Percentiles rank a stretch among this genome's conserved stretches.
Evolutionary conservation across 64 coral and sea anemone genomes (phyloP).

Genomic region (Acropora yongei): DNA sequence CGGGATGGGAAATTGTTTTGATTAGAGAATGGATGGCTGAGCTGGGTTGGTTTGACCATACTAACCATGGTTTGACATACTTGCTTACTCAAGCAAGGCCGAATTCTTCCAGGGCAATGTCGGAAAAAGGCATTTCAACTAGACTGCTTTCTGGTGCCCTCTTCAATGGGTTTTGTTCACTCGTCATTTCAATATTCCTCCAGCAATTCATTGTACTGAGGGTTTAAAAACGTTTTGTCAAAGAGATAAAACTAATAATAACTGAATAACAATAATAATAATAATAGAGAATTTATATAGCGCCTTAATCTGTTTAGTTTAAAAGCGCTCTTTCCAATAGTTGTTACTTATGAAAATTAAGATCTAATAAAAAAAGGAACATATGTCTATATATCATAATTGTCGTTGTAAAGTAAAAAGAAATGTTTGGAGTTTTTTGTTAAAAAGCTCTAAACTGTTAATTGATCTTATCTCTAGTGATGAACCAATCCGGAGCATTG

Average conservation of each 20-base stretch:
- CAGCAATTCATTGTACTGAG: conserved; percentile 44
- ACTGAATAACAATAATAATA: too few relatives aligned
- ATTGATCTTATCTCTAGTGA: too few relatives aligned
- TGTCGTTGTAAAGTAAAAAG: too few relatives aligned
- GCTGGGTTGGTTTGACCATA: conserved; percentile 27
- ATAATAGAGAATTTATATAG: too few relatives aligned
- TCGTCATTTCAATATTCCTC: conserved; percentile 39
- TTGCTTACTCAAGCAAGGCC: conserved; percentile 19
- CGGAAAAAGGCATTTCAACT: conserved; percentile 37
- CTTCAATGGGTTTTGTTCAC: conserved; percentile 36
- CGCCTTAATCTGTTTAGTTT: too few relatives aligned
- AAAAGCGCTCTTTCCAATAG: too few relatives aligned
- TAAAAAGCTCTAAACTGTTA: too few relatives aligned
- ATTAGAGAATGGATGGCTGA: conserved; percentile 57
- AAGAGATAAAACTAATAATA: conserved; percentile 32
- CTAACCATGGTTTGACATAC: conserved; percentile 1
- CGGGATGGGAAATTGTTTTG: conserved; percentile 54
- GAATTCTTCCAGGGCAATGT: conserved; percentile 59
- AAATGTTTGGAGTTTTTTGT: too few relatives aligned
- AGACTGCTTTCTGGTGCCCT: conserved; percentile 52
- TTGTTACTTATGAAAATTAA: too few relatives aligned
- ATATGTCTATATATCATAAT: too few relatives aligned
- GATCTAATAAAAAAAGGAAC: too few relatives aligned
- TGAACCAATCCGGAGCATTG: too few relatives aligned
- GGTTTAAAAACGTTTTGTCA: conserved; percentile 39